Percentiles rank a stretch among this genome's conserved stretches.
Conservation (phyloP, 2,888 invertebrate genomes). For the Coleophora deauratella region DNA sequence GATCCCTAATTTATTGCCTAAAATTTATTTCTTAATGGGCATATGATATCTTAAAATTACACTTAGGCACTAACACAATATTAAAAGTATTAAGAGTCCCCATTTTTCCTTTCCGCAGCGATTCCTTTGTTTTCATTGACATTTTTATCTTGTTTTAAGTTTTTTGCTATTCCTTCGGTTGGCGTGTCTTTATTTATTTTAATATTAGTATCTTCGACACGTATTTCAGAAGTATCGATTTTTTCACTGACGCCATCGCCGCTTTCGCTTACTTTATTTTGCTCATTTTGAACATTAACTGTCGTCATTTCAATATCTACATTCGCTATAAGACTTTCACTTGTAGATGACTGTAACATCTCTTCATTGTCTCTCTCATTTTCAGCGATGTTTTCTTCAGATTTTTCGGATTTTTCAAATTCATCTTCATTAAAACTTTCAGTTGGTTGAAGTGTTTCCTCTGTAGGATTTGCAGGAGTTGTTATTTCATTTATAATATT, state of each 20-base stretch:
- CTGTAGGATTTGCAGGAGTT: too few relatives aligned
- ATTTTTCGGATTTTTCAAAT: background rate
- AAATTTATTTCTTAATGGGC: too few relatives aligned
- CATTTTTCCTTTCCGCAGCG: too few relatives aligned
- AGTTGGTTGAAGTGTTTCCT: background rate
- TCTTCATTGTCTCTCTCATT: background rate
- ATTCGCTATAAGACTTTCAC: background rate
- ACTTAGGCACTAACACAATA: too few relatives aligned
- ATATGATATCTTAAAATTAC: too few relatives aligned
- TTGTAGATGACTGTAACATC: background rate
- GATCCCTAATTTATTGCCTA: too few relatives aligned
- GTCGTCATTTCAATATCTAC: background rate
- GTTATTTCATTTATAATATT: too few relatives aligned
- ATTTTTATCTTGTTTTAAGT: conserved; percentile 2
- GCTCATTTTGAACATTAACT: background rate
- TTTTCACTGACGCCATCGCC: background rate
- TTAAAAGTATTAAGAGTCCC: too few relatives aligned
- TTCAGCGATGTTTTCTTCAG: background rate
- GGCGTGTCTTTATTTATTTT: too few relatives aligned
- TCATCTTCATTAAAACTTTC: background rate
- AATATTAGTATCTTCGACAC: too few relatives aligned
- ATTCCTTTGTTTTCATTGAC: too few relatives aligned
- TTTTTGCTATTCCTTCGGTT: background rate
- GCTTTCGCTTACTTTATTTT: background rate
- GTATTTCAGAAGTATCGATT: too few relatives aligned